A percentile compares a stretch with the other conserved stretches of the same genome.
Evolutionary conservation across 2,888 invertebrate genomes (phyloP).

Genomic region (Hetaerina titia): DNA sequence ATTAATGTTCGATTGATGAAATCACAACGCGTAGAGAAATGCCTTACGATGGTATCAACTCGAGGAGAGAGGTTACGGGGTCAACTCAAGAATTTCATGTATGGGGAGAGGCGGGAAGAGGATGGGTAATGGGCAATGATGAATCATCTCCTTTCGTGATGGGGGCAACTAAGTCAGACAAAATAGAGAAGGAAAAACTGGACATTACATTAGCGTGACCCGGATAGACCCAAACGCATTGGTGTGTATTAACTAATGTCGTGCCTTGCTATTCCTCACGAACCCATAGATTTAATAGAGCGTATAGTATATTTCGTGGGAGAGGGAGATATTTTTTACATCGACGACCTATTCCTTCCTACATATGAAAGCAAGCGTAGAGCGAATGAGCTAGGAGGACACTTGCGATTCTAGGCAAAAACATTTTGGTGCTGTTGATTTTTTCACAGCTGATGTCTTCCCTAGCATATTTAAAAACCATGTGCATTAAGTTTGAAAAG

Average conservation of each 20-base stretch:
- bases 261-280: not conserved
- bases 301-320: too few relatives aligned
- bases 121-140: not conserved
- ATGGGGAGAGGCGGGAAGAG: constrained; percentile 18
- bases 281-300: not conserved
- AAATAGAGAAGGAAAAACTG: not conserved
- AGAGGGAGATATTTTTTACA: too few relatives aligned
- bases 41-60: not conserved
- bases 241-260: not conserved
- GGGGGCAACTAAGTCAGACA: not conserved
- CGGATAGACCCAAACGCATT: not conserved
- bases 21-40: not conserved
- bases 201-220: not conserved
- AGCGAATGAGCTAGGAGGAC: too few relatives aligned
- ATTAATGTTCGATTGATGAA: not conserved
- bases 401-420: too few relatives aligned
- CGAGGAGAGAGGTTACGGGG: constrained; percentile 6
- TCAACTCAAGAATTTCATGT: constrained; percentile 9
- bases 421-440: too few relatives aligned
- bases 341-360: too few relatives aligned
- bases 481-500: too few relatives aligned
- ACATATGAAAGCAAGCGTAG: too few relatives aligned
- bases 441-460: too few relatives aligned
- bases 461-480: too few relatives aligned
- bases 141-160: constrained; percentile 51